A percentile compares a stretch with the other conserved stretches of the same genome.
Conservation (phyloP, 2,888 invertebrate species). For the Ophion obscuratus region DNA sequence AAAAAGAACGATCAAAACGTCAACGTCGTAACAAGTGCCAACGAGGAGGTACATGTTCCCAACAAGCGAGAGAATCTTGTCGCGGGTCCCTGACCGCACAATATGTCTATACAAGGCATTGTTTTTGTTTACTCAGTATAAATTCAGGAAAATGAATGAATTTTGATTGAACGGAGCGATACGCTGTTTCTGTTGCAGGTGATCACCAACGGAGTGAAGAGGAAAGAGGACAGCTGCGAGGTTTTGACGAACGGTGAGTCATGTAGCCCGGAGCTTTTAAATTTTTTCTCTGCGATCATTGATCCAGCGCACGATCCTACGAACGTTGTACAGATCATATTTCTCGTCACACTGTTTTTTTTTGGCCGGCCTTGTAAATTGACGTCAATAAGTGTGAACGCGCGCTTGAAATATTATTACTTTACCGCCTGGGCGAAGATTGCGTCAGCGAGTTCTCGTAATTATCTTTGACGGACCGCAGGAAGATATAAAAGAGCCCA, state of each 20-base stretch:
- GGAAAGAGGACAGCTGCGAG: constrained; percentile 77
- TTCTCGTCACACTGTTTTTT: not conserved
- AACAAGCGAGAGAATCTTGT: not conserved
- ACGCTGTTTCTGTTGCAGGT: constrained; percentile 75
- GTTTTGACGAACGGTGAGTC: constrained; percentile 80
- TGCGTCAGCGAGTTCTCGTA: constrained; percentile 19
- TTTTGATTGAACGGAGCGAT: not conserved
- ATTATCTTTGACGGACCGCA: constrained; percentile 5
- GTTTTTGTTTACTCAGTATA: not conserved
- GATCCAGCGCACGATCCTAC: not conserved
- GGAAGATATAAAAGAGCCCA: constrained; percentile 16
- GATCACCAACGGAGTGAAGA: constrained; percentile 78
- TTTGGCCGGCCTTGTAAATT: not conserved
- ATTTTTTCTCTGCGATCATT: not conserved
- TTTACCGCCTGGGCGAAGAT: not conserved
- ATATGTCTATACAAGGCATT: not conserved
- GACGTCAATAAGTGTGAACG: constrained; percentile 12
- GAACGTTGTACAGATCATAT: not conserved
- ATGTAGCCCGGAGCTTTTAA: constrained; percentile 47
- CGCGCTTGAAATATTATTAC: not conserved
- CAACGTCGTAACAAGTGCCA: too few species aligned
- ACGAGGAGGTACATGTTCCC: not conserved
- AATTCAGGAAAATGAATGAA: not conserved
- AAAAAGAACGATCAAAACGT: too few species aligned
- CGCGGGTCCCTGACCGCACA: not conserved